Base-by-base conservation (phyloP, 2,888 invertebrate genomes). In the Lycophotia porphyrea region DNA sequence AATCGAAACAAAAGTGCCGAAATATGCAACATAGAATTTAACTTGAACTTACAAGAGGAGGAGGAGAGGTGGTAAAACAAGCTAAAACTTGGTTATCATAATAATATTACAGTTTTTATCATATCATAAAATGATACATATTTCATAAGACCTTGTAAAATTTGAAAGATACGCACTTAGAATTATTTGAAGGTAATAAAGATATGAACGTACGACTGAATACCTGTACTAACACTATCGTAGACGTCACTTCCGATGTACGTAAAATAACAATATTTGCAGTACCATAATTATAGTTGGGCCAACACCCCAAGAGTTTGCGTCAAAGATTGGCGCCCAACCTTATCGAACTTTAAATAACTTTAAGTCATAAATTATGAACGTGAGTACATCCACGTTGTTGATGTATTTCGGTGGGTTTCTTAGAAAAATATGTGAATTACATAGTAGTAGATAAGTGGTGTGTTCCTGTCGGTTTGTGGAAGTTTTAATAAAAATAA, bases 191-290 rank as follows among this genome's bases (percentile, higher is more conserved):
- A 34, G 27, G 42, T 36, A 49, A 64, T 68, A 81, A 79, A 82
- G 63, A 64, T 49, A 63, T 11, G 39, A n/a, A 31, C 34, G 55
- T 11, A 65, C 67, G 39, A 72, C 72, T 72, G 58, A 60, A 66
- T 44, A 11, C 1, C 39, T 39, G 66, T n/a, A 75, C 68, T 63
- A 34, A 52, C 52, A 55, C 52, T 69, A 79, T 74, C 66, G 11
- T 49, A 58, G 31, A 76, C 81, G 82, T 85, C 78, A 87, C 85
- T 87, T 90, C 88, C 88, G 82, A 88, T 82, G 69, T 78, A 72
- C 73, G 65, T 65, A 80, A 84, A 84, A 82, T 76, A 63, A 67
- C 47, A 60, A 71, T 77, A 85, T 86, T 88, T 83, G 84, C 85
- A 71, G n/a, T 68, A 64, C 31, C 49, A 64, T 71, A n/a, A n/a